Conservation (phyloP, 1,140 invertebrate genomes). For the Marisa cornuarietis region DNA sequence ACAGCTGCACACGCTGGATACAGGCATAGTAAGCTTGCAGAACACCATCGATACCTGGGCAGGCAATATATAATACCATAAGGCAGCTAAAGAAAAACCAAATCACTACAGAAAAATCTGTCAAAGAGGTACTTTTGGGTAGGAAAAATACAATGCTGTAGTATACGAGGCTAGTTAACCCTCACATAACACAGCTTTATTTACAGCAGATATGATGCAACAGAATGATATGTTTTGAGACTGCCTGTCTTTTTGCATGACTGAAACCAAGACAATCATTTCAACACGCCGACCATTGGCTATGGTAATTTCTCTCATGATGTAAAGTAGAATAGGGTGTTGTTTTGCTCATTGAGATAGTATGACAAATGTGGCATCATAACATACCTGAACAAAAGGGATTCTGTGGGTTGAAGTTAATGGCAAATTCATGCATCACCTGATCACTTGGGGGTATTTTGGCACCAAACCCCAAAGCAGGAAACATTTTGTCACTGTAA, state of each 20-base stretch:
- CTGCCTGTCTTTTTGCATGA: background rate
- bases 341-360: background rate
- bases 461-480: slow-evolving; percentile 65
- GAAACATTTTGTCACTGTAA: slow-evolving; percentile 65
- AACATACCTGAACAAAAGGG: slow-evolving; percentile 69
- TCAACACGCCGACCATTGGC: no score
- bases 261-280: background rate
- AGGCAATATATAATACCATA: background rate
- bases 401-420: slow-evolving; percentile 70
- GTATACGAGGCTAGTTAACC: no score
- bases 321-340: background rate
- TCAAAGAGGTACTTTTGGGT: background rate
- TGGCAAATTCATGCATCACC: slow-evolving; percentile 62
- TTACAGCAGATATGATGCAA: no score
- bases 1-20: slow-evolving; percentile 63
- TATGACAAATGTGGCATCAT: background rate
- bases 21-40: slow-evolving; percentile 66
- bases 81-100: background rate
- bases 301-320: background rate
- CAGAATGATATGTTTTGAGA: background rate
- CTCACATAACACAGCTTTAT: no score
- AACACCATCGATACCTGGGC: slow-evolving; percentile 64
- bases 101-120: background rate
- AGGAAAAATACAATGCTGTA: no score
- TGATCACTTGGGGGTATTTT: slow-evolving; percentile 54